Base-by-base conservation (phyloP, 1,140 invertebrate species). In the Mya arenaria region DNA sequence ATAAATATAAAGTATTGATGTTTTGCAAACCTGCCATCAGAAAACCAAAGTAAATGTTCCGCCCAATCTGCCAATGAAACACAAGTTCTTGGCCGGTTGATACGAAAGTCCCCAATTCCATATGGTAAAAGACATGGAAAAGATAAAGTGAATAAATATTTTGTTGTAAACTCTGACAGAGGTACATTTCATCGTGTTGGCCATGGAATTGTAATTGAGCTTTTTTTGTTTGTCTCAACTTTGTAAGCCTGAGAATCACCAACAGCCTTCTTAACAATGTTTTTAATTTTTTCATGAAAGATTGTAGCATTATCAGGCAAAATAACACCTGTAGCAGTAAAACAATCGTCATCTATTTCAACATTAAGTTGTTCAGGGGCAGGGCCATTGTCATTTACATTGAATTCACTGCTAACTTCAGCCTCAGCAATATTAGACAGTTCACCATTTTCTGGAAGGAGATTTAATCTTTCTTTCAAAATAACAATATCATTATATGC, bases 1-100 rank as follows among this genome's bases (percentile, higher is more conserved):
- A 84, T 30, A 73, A 86, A 83, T 62, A 84, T 84, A 36, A 84
- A 84, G 60, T 81, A 72, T 23, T 48, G 74, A 37, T 85, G 68
- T 17, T 44, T 28, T 28, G 73, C 75, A 80, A 72, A 83, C 63
- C 84, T 63, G 1, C 82, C 81, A 74, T 77, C 75, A 71, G 62
- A 8, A 82, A 52, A 66, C 81, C 84, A 83, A 17, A 85, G 8
- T 37, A 72, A 41, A 73, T 84, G 74, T 1, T 79, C 32, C n/a
- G 66, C 74, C 82, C 82, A 79, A 0, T 84, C 58, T 32, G 73
- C 52, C 37, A 71, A n/a, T 55, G 75, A 84, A 30, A 4, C 23
- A 74, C 68, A 71, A 44, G 68, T 71, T 17, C 8, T 15, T 2
- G 68, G 68, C 13, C 68, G n/a, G 44, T 71, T 71, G 23, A 71